Conservation (phyloP, 2,888 invertebrate genomes). For the Frankliniella fusca region DNA sequence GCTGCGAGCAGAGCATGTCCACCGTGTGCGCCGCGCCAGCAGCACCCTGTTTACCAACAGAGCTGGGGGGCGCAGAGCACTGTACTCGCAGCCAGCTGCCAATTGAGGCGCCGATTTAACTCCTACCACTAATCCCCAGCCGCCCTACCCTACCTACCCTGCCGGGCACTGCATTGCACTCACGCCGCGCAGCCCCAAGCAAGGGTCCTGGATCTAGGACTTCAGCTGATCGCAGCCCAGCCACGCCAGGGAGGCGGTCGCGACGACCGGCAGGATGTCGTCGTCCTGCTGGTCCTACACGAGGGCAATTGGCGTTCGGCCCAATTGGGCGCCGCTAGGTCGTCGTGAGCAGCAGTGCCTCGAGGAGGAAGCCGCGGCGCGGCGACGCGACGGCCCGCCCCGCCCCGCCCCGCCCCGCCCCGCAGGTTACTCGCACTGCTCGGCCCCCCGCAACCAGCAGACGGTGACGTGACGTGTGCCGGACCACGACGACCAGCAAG, state of each 20-base stretch:
- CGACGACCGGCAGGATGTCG: neutral
- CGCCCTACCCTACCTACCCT: neutral
- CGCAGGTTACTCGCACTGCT: neutral
- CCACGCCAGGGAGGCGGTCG: neutral
- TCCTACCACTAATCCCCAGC: neutral
- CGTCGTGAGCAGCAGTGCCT: too few species aligned
- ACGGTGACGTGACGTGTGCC: neutral
- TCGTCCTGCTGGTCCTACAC: neutral
- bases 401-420: neutral
- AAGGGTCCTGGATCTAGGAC: too few species aligned
- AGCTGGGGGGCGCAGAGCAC: neutral
- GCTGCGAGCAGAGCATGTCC: neutral
- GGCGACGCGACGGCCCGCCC: neutral
- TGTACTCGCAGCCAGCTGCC: neutral
- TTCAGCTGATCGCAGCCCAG: too few species aligned
- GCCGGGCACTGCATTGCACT: too few species aligned
- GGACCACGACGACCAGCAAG: neutral
- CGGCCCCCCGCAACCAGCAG: neutral
- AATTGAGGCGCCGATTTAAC: slow-evolving; percentile 16
- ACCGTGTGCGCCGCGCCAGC: neutral
- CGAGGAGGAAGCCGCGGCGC: too few species aligned
- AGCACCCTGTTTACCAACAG: neutral
- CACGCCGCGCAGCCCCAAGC: too few species aligned
- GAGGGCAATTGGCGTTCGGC: neutral
- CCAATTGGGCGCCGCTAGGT: neutral